These are phyloP conservation scores for Leptinotarsa texana DNA, from an alignment of 1,140 invertebrate species.

Conservation along the genomic window DNA sequence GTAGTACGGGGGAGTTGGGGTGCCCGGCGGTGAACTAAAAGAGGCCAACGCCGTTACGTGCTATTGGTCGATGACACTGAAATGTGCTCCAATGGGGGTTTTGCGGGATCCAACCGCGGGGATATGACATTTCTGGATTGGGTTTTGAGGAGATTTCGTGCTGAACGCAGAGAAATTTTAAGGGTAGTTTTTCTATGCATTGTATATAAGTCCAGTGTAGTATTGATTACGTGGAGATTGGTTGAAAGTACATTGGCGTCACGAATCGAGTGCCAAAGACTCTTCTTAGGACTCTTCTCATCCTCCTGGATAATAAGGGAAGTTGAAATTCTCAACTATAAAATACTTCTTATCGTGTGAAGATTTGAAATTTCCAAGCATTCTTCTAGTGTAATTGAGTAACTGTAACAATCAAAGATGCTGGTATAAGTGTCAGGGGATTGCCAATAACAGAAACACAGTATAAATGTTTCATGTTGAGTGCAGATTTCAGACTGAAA, in stretches of 20 bases:
- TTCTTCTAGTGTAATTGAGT: no score
- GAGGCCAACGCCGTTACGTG: slow-evolving; percentile 38
- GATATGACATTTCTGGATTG: neutral
- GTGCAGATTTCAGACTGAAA: no score
- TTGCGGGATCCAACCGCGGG: slow-evolving; percentile 37
- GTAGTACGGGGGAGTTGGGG: slow-evolving; percentile 18
- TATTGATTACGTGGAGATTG: neutral
- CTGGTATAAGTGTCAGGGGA: no score
- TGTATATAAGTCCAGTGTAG: neutral
- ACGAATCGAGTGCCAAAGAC: neutral
- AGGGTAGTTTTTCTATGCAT: neutral
- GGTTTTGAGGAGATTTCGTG: neutral
- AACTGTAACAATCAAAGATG: no score
- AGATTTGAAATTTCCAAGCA: no score
- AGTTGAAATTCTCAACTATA: no score
- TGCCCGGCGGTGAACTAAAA: slow-evolving; percentile 32
- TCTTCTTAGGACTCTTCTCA: no score
- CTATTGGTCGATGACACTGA: slow-evolving; percentile 47
- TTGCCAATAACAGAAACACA: no score
- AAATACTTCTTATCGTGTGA: no score
- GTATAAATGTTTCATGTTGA: no score
- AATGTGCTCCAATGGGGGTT: slow-evolving; percentile 40
- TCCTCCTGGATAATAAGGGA: no score
- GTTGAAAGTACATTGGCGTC: neutral
- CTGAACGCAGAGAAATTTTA: neutral